Percentiles rank a stretch among this genome's conserved stretches.
phyloP scores from a whole-genome alignment of 2,888 invertebrate species.

The Scaptomyza reducta region DNA sequence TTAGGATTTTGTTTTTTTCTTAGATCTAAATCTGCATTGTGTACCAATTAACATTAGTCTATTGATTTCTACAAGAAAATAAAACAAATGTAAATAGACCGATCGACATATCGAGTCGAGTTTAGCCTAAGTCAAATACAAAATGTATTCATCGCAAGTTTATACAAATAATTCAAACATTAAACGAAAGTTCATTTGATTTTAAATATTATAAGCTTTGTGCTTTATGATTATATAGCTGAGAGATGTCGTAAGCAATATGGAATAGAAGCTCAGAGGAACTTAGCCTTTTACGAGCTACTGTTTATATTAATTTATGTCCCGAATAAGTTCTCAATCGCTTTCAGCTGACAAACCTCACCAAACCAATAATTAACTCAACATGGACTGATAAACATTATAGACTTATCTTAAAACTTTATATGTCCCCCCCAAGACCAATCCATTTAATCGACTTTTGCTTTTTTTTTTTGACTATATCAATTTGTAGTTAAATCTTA shows the following conservation, averaged over 20 bases:
- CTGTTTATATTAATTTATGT: not conserved
- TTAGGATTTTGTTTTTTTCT: constrained; percentile 15
- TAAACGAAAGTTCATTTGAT: constrained; percentile 39
- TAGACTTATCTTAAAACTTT: too few species aligned
- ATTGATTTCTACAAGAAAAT: constrained; percentile 71
- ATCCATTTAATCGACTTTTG: not conserved
- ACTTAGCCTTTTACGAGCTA: not conserved
- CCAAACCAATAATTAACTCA: not conserved
- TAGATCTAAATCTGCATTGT: constrained; percentile 35
- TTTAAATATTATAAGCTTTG: constrained; percentile 10
- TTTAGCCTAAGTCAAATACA: constrained; percentile 37
- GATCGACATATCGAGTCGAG: constrained; percentile 32
- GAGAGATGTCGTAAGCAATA: not conserved
- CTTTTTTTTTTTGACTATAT: not conserved
- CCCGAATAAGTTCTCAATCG: not conserved
- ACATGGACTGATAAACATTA: not conserved
- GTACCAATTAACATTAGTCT: constrained; percentile 32
- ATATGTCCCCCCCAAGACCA: not conserved
- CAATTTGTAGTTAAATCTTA: constrained; percentile 5
- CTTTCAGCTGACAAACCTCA: not conserved
- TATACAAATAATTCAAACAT: constrained; percentile 39
- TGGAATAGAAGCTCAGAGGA: not conserved
- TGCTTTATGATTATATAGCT: not conserved
- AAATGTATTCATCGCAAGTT: constrained; percentile 43
- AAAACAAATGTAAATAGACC: constrained; percentile 52